Evolutionary conservation across 2,797 vertebrate species (phyloP), one percentile per base, ranked within the genome.

Genomic region (Sebastes cheni): DNA sequence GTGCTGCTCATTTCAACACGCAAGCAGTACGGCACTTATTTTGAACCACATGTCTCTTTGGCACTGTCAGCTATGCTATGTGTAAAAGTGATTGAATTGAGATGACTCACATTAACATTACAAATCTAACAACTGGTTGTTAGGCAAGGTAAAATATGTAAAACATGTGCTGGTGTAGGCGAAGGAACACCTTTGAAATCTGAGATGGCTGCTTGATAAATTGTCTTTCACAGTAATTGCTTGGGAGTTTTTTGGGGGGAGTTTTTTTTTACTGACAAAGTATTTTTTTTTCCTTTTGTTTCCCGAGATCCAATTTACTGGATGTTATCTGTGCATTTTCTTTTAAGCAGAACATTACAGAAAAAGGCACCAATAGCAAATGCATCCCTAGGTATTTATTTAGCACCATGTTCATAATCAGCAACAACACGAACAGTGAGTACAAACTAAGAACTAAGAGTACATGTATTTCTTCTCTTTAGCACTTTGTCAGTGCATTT

Each of bases 151-250:
- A 83, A 93, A 87, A 89, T 90, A 94, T 93, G 92, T 91, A 87
- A 90, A 62, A 75, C 80, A 89, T 67, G 84, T 78, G 89, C 69
- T 78, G 72, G 90, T 86, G 78, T 93, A 93, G 93, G 94, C 90
- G 81, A 93, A 80, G 77, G 75, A 89, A 72, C 70, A 68, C 60
- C 86, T 95, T 94, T 95, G 94, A 96, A 96, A 95, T 83, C 6
- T 27, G 91, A 95, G 82, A 93, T 75, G 54, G 79, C 81, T 82
- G 88, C 84, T 94, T 94, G 89, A 91, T 85, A 90, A 93, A 91
- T 84, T 90, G 67, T 93, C 89, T 91, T 86, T 91, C 80, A 86
- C 86, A 89, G 88, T 94, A 83, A 92, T 91, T 73, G 69, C 82
- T 78, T 76, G 83, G 81, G 67, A 84, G 58, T 16, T 55, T 25